These are phyloP conservation scores for Clivina fossor DNA, from an alignment of 2,888 invertebrate species.

Conservation along the genomic window DNA sequence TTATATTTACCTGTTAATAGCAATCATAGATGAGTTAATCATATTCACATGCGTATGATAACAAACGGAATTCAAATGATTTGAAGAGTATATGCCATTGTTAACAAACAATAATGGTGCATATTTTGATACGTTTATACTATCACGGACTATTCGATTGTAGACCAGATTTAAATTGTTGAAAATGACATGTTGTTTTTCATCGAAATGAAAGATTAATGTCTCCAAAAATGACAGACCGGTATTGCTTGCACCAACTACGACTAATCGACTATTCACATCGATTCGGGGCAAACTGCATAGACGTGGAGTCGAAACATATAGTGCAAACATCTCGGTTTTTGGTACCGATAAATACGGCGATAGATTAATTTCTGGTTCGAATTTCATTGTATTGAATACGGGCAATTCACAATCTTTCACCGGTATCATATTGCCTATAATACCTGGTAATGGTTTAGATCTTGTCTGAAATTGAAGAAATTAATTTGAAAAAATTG, in stretches of 20 bases:
- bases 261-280: slow-evolving; percentile 63
- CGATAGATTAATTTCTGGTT: neutral
- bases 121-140: slow-evolving; percentile 12
- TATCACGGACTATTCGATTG: slow-evolving; percentile 51
- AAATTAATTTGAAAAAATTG: too few relatives aligned
- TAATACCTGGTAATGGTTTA: slow-evolving; percentile 47
- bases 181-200: slow-evolving; percentile 58
- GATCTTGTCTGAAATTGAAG: slow-evolving; percentile 54
- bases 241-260: slow-evolving; percentile 67
- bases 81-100: slow-evolving; percentile 57
- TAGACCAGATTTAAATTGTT: slow-evolving; percentile 71
- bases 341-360: neutral
- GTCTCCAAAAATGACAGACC: slow-evolving; percentile 65
- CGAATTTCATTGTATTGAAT: slow-evolving; percentile 33
- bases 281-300: slow-evolving; percentile 56
- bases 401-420: slow-evolving; percentile 45
- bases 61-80: slow-evolving; percentile 60
- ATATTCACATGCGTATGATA: slow-evolving; percentile 67
- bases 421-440: slow-evolving; percentile 52
- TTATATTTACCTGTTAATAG: slow-evolving; percentile 58
- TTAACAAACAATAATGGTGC: slow-evolving; percentile 45
- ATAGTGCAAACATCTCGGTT: slow-evolving; percentile 53
- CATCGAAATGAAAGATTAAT: slow-evolving; percentile 49
- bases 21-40: slow-evolving; percentile 60
- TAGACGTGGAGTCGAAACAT: slow-evolving; percentile 58